Evolutionary conservation across 1,140 invertebrate species (phyloP), one percentile per base, ranked within the genome.

Genomic region (Cydia strobilella): DNA sequence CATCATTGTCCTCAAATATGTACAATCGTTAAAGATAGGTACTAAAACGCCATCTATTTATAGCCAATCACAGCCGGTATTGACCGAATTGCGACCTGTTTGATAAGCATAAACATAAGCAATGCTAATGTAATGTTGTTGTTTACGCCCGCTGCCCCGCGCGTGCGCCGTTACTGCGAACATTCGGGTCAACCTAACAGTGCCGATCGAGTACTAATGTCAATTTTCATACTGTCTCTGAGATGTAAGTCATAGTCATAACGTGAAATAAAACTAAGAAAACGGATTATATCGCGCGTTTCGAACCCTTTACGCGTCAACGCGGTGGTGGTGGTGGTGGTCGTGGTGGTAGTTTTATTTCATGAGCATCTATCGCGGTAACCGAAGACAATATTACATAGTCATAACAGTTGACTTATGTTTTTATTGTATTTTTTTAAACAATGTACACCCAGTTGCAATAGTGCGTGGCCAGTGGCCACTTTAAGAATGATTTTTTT

Each of bases 61-160:
- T 23, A 23, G 20, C 18, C 42, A 59, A n/a, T 59, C 18, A 7
- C 7, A n/a, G 18, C 7, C 54, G 54, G 54, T 59, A 59, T 59
- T 59, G 54, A 59, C 54, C 54, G 54, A 59, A 59, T 59, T 59
- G 54, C 54, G 54, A 59, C 54, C 54, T 23, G 54, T 59, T 59
- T 59, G 54, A 51, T 51, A 51, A 18, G 48, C 48, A 51, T 39
- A 10, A 39, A 39, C 31, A 39, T 51, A 51, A 51, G n/a, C 48
- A 23, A 23, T 59, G 54, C 54, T 23, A 23, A 59, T 23, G 48
- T n/a, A 51, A 51, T 51, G 54, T 23, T 59, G 20, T 23, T 59
- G 54, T 59, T 59, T 59, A 59, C 54, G 20, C 9, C 54, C 54
- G 54, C 18, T 5, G 18, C 5, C 7, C 12, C 18, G 54, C 54